A percentile compares a stretch with the other conserved stretches of the same genome.
Conservation (phyloP, 2,888 invertebrate species). For the Mythimna loreyi region DNA sequence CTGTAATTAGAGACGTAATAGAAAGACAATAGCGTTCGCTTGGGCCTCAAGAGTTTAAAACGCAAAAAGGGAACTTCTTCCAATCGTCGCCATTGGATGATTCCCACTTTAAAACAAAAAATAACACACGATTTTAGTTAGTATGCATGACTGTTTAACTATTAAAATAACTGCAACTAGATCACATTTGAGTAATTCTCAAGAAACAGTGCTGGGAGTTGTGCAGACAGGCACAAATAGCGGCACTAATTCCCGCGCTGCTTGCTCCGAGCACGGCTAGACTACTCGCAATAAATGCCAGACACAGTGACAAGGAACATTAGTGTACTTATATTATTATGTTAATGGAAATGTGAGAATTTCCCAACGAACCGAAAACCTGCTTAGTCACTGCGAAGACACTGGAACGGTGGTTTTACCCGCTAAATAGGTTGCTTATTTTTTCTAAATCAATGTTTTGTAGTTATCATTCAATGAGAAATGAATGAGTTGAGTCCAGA, state of each 20-base stretch:
- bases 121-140: background rate
- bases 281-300: conserved; percentile 30
- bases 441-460: too few relatives aligned
- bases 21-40: too few relatives aligned
- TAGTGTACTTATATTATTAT: conserved; percentile 18
- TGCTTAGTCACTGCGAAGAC: background rate
- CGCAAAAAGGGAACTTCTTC: too few relatives aligned
- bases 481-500: too few relatives aligned
- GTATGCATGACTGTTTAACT: background rate
- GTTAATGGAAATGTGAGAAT: conserved; percentile 23
- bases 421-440: too few relatives aligned
- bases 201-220: conserved; percentile 4
- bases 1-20: too few relatives aligned
- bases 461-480: too few relatives aligned
- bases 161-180: background rate
- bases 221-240: conserved; percentile 23
- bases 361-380: background rate
- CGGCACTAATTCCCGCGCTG: conserved; percentile 9
- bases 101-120: too few relatives aligned
- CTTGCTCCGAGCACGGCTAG: conserved; percentile 17
- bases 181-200: background rate
- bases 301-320: conserved; percentile 14
- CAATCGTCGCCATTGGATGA: too few relatives aligned
- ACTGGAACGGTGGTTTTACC: background rate
- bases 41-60: too few relatives aligned